Percentiles rank a stretch among this genome's conserved stretches.
These are phyloP conservation scores for Nomada ferruginata DNA, from an alignment of 2,888 invertebrate species.

Conservation along the genomic window DNA sequence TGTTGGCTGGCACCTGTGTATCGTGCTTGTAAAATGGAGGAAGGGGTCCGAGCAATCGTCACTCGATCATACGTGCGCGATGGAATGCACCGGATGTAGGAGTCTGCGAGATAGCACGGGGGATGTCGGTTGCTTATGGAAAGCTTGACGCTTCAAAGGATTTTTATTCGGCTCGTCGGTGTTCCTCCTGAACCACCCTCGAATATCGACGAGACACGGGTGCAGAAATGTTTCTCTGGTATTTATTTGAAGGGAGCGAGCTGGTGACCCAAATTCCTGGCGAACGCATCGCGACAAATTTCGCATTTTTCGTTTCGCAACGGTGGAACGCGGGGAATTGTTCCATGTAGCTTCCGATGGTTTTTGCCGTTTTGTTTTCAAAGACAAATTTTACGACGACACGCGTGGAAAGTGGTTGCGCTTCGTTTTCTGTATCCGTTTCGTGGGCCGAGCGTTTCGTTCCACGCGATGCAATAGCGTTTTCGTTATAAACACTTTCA, in stretches of 20 bases:
- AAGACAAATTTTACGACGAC: background rate
- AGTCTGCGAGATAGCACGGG: background rate
- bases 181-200: background rate
- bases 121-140: background rate
- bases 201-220: background rate
- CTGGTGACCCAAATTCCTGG: conserved; percentile 13
- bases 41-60: conserved; percentile 37
- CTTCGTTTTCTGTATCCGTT: too few relatives aligned
- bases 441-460: background rate
- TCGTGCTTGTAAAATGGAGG: conserved; percentile 25
- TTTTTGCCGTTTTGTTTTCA: background rate
- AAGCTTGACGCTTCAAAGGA: conserved; percentile 12
- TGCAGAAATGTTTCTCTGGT: background rate
- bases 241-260: background rate
- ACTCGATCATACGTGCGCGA: conserved; percentile 48
- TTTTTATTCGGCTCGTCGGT: conserved; percentile 22
- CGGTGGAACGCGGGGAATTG: background rate
- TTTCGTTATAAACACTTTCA: background rate
- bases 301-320: background rate
- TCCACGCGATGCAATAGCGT: background rate
- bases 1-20: conserved; percentile 52
- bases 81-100: conserved; percentile 31
- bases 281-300: background rate
- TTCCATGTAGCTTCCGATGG: background rate
- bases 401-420: background rate